Evolutionary conservation across 2,113 vertebrate species (phyloP).

Genomic region (Leuciscus idus): DNA sequence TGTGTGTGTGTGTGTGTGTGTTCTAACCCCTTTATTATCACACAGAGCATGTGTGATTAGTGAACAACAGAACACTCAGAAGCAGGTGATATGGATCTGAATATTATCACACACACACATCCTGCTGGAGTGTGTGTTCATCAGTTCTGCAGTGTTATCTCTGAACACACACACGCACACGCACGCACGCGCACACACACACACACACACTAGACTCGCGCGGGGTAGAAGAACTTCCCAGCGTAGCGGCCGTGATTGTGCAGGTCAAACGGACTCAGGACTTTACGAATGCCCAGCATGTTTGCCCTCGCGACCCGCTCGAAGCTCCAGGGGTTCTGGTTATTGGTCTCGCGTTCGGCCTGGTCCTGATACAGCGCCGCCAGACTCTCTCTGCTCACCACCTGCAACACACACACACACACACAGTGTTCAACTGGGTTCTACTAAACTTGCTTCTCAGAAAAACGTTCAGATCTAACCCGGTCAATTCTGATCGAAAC

Average conservation of each 20-base stretch:
- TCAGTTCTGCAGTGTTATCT: not conserved
- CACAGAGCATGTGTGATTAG: not conserved
- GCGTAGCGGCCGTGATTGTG: conserved; percentile 80
- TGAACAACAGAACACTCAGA: not conserved
- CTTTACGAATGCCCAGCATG: conserved; percentile 90
- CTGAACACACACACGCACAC: not conserved
- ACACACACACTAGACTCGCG: conserved; percentile 76
- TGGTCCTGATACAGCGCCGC: conserved; percentile 68
- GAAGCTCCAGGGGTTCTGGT: conserved; percentile 97
- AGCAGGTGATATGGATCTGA: not conserved
- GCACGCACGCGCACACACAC: too few relatives aligned
- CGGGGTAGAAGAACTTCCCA: conserved; percentile 84
- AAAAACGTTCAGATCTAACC: too few relatives aligned
- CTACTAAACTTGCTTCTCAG: not conserved
- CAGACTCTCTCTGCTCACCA: conserved; percentile 81
- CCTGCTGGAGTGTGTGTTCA: not conserved
- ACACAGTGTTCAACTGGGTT: not conserved
- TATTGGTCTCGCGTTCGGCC: conserved; percentile 74
- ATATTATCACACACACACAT: not conserved
- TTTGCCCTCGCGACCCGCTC: conserved; percentile 79
- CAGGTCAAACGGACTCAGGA: conserved; percentile 87
- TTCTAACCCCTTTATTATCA: not conserved
- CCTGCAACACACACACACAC: conserved; percentile 57
- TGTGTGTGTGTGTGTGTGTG: not conserved
- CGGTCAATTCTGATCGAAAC: too few relatives aligned